Conservation (phyloP, 2,113 vertebrate species). For the Seriola dumerili region DNA sequence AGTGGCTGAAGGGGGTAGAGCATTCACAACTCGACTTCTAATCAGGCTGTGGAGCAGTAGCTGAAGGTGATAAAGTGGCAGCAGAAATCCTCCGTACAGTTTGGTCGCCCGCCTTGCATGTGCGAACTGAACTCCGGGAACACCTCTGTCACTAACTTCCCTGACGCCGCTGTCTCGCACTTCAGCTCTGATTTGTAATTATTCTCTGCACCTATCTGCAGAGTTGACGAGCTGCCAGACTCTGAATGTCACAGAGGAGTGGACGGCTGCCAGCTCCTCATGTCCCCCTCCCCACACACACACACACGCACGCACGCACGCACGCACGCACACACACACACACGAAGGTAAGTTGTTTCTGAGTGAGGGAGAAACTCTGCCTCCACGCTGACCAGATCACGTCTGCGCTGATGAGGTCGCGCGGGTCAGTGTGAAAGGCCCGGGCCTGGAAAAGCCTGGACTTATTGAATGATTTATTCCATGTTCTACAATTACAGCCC, state of each 20-base stretch:
- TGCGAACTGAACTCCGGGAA: background rate
- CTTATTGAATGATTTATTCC: slow-evolving; percentile 56
- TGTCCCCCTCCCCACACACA: background rate
- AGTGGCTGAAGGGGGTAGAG: slow-evolving; percentile 84
- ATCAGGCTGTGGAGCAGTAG: slow-evolving; percentile 17
- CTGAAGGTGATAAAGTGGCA: background rate
- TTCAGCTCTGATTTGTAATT: background rate
- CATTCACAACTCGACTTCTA: slow-evolving; percentile 52
- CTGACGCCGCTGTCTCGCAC: background rate
- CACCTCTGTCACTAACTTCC: background rate
- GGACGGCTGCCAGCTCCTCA: slow-evolving; percentile 36
- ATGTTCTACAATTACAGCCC: slow-evolving; percentile 53
- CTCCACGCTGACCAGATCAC: background rate
- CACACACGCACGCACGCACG: no score
- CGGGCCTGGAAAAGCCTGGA: slow-evolving; percentile 10
- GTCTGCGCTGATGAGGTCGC: slow-evolving; percentile 32
- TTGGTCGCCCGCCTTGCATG: background rate
- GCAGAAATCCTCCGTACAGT: background rate
- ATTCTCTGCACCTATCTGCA: slow-evolving; percentile 10
- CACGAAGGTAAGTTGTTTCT: slow-evolving; percentile 23
- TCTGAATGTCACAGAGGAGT: slow-evolving; percentile 54
- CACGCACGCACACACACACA: no score
- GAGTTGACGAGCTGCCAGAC: slow-evolving; percentile 36
- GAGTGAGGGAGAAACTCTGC: slow-evolving; percentile 16
- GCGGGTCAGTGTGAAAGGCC: slow-evolving; percentile 42